Evolutionary conservation across 2,797 vertebrate genomes (phyloP), one percentile per base, ranked within the genome.

Genomic region (Choloepus didactylus): DNA sequence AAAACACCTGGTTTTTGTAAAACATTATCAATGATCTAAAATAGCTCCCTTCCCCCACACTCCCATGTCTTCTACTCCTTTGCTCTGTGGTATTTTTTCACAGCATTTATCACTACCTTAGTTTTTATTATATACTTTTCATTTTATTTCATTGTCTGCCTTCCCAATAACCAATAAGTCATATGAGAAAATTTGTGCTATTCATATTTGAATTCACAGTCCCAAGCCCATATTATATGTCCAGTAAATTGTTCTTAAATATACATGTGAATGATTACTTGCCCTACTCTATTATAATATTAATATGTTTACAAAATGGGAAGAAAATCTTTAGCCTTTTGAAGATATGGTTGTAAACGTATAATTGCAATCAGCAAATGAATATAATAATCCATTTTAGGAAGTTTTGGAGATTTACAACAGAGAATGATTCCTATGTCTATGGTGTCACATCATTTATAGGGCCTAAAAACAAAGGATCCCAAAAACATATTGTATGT

Each of bases 101-200:
- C 0, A 84, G 29, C 66, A 89, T 91, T 90, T 77, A 83, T 16
- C 56, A 93, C n/a, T 54, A 88, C 27, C 38, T 31, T 1, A 16
- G 25, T 80, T 79, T 87, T 82, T 29, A 25, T 29, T 79, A 41
- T 9, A 82, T 3, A 31, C 5, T 69, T 83, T 91, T 56, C 4
- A 41, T 9, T 75, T 51, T 70, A 35, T 31, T 76, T 67, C 27
- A 67, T 51, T 93, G n/a, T 69, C 35, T 87, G 29, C 19, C 29
- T 94, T 77, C 72, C 62, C 27, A 51, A 44, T 49, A 87, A 69
- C 62, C 81, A 93, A 21, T 41, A 77, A 93, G 16, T 75, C 54
- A 90, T 10, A 16, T 70, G 18, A 23, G 64, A 44, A 72, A 9
- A 72, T 72, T 35, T 80, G 25, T 76, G 38, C 64, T 49, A 80